Percentiles rank a stretch among this genome's conserved stretches.
Evolutionary conservation across 2,888 invertebrate genomes (phyloP).

Genomic region (Athripsodes cinereus): DNA sequence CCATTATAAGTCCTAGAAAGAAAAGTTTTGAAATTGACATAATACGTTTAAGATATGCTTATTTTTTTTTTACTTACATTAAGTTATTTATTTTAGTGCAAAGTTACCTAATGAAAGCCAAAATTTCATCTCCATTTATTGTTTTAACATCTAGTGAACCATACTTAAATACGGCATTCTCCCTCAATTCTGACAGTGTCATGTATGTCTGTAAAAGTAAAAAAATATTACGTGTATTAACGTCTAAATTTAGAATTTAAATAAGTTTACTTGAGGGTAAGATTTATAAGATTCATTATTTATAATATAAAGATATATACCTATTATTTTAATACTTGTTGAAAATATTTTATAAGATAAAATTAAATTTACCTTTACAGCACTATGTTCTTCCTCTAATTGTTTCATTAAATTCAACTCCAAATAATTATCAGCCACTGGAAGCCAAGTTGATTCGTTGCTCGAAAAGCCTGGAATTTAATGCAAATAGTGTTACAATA

Average conservation of each 20-base stretch:
- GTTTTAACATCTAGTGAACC: slow-evolving; percentile 29
- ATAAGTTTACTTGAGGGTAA: no score
- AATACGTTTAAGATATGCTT: no score
- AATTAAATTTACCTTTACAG: slow-evolving; percentile 42
- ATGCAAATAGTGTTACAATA: neutral
- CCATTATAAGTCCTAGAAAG: neutral
- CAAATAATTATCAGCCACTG: slow-evolving; percentile 55
- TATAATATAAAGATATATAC: no score
- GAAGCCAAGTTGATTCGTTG: slow-evolving; percentile 56
- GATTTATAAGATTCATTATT: no score
- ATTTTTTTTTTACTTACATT: no score
- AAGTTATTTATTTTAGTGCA: no score
- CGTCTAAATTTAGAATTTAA: no score
- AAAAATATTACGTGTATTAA: no score
- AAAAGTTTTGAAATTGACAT: no score
- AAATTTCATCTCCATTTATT: slow-evolving; percentile 14
- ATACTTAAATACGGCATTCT: slow-evolving; percentile 28
- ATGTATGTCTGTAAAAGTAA: slow-evolving; percentile 31
- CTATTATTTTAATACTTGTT: no score
- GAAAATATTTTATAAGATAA: no score
- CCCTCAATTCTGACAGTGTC: slow-evolving; percentile 32
- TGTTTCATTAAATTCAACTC: slow-evolving; percentile 53
- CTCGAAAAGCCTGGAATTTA: slow-evolving; percentile 51
- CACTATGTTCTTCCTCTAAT: slow-evolving; percentile 44
- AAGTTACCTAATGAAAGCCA: slow-evolving; percentile 18